Conservation (phyloP, 2,113 vertebrate species). For the Caranx ignobilis region DNA sequence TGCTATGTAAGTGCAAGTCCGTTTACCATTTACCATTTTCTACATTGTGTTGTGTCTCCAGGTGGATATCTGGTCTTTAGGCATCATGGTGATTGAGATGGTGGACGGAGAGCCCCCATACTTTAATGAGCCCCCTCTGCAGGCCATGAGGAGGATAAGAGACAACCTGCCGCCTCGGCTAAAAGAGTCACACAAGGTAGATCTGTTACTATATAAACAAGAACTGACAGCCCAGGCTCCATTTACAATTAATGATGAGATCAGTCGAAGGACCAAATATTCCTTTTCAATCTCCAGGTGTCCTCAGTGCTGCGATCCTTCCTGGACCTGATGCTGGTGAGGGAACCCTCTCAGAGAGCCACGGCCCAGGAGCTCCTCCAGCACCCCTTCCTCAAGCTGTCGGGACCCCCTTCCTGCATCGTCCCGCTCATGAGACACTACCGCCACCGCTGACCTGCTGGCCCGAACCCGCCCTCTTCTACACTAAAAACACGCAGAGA, state of each 20-base stretch:
- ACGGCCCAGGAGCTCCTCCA: constrained; percentile 94
- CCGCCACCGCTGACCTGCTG: constrained; percentile 89
- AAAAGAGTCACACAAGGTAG: constrained; percentile 94
- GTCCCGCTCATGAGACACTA: constrained; percentile 99
- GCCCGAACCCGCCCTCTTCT: constrained; percentile 31
- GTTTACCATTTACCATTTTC: too few relatives aligned
- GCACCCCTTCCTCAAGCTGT: constrained; percentile 95
- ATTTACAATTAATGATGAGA: not conserved
- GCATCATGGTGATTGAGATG: constrained; percentile 99
- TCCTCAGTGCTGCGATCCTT: constrained; percentile 93
- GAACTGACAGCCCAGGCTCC: not conserved
- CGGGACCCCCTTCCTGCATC: constrained; percentile 95
- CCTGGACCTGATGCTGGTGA: constrained; percentile 96
- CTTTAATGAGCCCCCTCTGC: constrained; percentile 98
- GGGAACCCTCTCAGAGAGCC: constrained; percentile 95
- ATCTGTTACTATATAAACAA: not conserved
- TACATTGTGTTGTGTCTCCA: constrained; percentile 49
- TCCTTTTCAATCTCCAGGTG: constrained; percentile 81
- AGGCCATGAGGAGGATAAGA: constrained; percentile 98
- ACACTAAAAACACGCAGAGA: constrained; percentile 46
- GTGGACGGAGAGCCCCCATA: constrained; percentile 98
- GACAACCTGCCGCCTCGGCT: constrained; percentile 96
- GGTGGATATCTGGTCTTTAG: constrained; percentile 98
- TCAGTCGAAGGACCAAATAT: not conserved
- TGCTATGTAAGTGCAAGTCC: too few relatives aligned